Evolutionary conservation across 2,113 vertebrate species (phyloP).

Genomic region (Ceratotherium simum): DNA sequence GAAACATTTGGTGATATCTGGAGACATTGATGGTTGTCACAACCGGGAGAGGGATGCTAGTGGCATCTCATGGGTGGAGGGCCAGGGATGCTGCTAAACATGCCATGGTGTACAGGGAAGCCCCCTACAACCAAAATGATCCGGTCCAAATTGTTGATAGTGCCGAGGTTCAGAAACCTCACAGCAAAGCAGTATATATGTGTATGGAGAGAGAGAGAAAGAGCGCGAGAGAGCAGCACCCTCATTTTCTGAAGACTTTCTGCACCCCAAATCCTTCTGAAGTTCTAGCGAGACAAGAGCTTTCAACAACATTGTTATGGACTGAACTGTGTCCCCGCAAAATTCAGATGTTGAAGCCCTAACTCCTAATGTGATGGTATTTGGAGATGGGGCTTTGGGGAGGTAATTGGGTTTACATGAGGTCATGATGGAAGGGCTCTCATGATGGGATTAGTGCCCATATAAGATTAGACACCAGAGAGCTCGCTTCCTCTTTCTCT

Average conservation of each 20-base stretch:
- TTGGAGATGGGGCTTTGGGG: neutral
- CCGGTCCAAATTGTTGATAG: neutral
- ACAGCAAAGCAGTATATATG: accelerated
- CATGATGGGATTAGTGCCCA: neutral
- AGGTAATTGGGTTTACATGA: neutral
- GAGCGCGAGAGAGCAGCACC: accelerated
- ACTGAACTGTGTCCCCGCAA: neutral
- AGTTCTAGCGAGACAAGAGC: neutral
- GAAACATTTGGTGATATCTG: neutral
- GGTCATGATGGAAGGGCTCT: neutral
- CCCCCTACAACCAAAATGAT: neutral
- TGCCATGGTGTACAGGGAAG: accelerated
- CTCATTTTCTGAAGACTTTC: constrained; percentile 5
- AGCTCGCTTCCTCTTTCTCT: neutral
- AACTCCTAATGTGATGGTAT: neutral
- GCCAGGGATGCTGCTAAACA: neutral
- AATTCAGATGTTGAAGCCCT: neutral
- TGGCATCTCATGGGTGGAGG: neutral
- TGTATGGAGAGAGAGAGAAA: neutral
- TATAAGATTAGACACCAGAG: neutral
- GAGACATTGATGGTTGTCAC: neutral
- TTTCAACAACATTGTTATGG: neutral
- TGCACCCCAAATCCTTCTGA: neutral
- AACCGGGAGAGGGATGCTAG: neutral
- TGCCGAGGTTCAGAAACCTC: neutral